Percentiles rank a stretch among this genome's conserved stretches.
Evolutionary conservation across 2,797 vertebrate genomes (phyloP).

Genomic region (Cynodonichthys magdalenae): DNA sequence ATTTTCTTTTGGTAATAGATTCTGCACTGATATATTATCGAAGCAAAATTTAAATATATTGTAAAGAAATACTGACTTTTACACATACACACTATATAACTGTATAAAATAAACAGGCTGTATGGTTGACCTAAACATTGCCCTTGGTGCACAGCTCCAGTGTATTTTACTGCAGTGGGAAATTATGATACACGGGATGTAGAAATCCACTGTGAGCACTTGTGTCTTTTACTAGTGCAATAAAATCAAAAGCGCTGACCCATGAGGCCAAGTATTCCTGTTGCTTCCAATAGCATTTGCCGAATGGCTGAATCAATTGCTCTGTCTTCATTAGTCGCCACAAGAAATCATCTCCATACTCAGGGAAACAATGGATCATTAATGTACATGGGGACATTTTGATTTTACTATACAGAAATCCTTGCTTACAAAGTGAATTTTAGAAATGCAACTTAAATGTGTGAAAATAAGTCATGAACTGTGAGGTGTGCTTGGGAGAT

Average conservation of each 20-base stretch:
- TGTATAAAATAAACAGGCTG: slow-evolving; percentile 15
- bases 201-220: slow-evolving; percentile 53
- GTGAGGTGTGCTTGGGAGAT: background rate
- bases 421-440: slow-evolving; percentile 9
- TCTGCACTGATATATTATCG: background rate
- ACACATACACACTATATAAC: slow-evolving; percentile 1
- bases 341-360: slow-evolving; percentile 7
- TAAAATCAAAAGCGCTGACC: slow-evolving; percentile 65
- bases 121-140: slow-evolving; percentile 51
- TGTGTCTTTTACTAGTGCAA: slow-evolving; percentile 54
- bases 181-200: slow-evolving; percentile 36
- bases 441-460: slow-evolving; percentile 3
- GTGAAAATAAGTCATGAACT: slow-evolving; percentile 1
- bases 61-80: slow-evolving; percentile 1
- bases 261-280: slow-evolving; percentile 48
- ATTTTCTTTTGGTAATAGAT: slow-evolving; percentile 6
- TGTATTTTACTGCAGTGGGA: slow-evolving; percentile 51
- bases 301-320: slow-evolving; percentile 44
- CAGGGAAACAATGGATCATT: slow-evolving; percentile 24
- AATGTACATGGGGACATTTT: slow-evolving; percentile 2
- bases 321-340: slow-evolving; percentile 31
- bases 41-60: slow-evolving; percentile 10
- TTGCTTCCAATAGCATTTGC: slow-evolving; percentile 48
- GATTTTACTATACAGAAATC: slow-evolving; percentile 13
- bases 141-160: slow-evolving; percentile 25